Conservation (phyloP, 2,113 vertebrate genomes). For the Podilymbus podiceps region DNA sequence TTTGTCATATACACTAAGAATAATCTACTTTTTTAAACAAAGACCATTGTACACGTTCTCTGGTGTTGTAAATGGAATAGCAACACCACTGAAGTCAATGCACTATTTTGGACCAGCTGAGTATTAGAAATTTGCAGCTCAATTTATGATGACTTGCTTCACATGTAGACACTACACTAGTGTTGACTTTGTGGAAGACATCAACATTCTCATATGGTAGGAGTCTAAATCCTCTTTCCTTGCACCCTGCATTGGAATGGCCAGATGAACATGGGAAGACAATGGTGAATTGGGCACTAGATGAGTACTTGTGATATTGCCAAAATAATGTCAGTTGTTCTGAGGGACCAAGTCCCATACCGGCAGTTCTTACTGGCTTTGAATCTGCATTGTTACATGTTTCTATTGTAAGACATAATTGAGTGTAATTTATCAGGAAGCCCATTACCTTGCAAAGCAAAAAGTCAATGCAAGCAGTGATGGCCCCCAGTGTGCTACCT, state of each 20-base stretch:
- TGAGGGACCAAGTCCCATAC: neutral
- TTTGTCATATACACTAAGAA: neutral
- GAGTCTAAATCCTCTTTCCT: neutral
- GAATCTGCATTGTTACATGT: neutral
- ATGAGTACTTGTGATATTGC: neutral
- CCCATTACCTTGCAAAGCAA: neutral
- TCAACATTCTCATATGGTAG: neutral
- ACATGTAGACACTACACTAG: neutral
- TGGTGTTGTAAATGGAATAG: neutral
- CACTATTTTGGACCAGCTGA: neutral
- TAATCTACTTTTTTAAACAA: neutral
- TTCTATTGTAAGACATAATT: neutral
- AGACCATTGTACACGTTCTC: neutral
- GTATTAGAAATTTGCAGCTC: neutral
- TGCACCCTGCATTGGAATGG: neutral
- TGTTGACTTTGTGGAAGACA: neutral
- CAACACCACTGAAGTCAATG: neutral
- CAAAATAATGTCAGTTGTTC: neutral
- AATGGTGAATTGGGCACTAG: neutral
- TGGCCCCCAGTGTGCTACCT: neutral
- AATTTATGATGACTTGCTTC: neutral
- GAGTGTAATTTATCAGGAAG: neutral
- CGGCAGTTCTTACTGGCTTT: neutral
- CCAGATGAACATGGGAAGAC: neutral
- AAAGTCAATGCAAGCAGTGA: neutral